phyloP scores from a whole-genome alignment of 2,113 vertebrate species.

The Nesogale talazaci region DNA sequence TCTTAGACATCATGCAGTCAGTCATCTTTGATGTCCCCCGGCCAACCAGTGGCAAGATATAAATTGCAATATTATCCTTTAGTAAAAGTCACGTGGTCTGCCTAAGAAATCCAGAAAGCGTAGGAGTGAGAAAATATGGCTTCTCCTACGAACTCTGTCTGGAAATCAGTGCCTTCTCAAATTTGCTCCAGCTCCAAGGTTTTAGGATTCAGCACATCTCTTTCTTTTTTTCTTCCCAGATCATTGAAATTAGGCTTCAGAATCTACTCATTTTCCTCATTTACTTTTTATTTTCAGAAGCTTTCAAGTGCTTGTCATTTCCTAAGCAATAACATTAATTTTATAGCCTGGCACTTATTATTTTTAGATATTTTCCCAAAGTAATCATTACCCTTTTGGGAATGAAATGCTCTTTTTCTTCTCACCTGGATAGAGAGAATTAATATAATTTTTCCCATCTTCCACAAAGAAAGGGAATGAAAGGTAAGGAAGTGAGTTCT shows the following conservation, averaged over 20 bases:
- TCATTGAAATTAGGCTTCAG: constrained; percentile 12
- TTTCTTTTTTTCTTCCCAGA: not conserved
- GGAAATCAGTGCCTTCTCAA: not conserved
- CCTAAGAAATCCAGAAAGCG: not conserved
- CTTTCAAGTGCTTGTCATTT: constrained; percentile 43
- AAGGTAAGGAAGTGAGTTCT: not conserved
- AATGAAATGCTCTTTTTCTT: constrained; percentile 34
- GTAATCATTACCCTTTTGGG: not conserved
- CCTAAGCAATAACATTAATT: not conserved
- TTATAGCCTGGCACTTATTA: not conserved
- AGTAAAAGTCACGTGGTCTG: not conserved
- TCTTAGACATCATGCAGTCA: not conserved
- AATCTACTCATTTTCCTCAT: constrained; percentile 47
- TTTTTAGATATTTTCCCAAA: constrained; percentile 4
- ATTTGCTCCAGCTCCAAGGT: not conserved
- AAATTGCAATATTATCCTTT: not conserved
- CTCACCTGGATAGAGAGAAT: not conserved
- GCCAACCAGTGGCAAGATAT: not conserved
- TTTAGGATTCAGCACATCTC: not conserved
- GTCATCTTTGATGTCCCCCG: not conserved
- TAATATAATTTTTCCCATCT: not conserved
- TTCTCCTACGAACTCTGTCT: not conserved
- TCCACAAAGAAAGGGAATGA: not conserved
- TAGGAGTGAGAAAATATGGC: not conserved
- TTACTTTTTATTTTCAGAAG: constrained; percentile 12